These are phyloP conservation scores for Manis javanica DNA, from an alignment of 2,797 vertebrate genomes.

Conservation along the genomic window DNA sequence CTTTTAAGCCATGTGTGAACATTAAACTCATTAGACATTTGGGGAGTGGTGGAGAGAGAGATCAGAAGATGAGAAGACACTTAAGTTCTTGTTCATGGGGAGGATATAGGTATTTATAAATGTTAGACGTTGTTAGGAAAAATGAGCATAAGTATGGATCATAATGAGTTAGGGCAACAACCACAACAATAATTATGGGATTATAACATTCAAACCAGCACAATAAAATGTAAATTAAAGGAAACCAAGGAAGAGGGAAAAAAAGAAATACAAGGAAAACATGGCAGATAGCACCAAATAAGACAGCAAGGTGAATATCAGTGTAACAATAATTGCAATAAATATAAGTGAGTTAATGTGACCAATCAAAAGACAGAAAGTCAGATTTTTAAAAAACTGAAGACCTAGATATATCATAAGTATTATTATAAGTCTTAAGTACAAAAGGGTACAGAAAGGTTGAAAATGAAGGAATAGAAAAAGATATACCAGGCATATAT, in stretches of 20 bases:
- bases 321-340: neutral
- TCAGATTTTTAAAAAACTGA: neutral
- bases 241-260: neutral
- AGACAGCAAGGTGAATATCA: neutral
- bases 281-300: neutral
- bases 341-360: neutral
- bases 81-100: neutral
- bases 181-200: neutral
- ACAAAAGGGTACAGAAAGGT: neutral
- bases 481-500: neutral
- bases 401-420: neutral
- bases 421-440: neutral
- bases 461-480: conserved; percentile 11
- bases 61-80: neutral
- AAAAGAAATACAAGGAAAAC: neutral
- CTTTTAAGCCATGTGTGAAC: neutral
- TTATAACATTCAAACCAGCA: neutral
- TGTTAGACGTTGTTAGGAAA: conserved; percentile 12
- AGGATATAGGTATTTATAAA: neutral
- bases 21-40: neutral
- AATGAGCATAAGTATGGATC: neutral
- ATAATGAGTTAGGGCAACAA: neutral
- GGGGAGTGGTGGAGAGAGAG: neutral
- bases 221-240: conserved; percentile 10
- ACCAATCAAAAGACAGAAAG: neutral